A percentile compares a stretch with the other conserved stretches of the same genome.
phyloP scores from a whole-genome alignment of 2,113 vertebrate species.

The Colossoma macropomum region DNA sequence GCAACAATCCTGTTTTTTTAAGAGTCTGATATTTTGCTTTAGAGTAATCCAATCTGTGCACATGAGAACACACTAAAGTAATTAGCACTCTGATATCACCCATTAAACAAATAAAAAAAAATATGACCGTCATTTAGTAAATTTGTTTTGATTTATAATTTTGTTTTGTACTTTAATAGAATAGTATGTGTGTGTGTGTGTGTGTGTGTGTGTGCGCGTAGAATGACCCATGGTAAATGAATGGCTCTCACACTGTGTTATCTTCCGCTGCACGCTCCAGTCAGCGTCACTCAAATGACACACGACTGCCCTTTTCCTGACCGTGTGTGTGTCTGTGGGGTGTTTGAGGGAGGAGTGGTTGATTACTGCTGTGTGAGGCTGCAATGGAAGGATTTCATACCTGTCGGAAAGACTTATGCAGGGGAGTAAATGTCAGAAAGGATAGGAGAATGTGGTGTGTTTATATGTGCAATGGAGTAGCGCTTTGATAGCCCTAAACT shows the following conservation, averaged over 20 bases:
- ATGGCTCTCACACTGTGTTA: constrained; percentile 22
- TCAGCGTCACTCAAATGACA: constrained; percentile 12
- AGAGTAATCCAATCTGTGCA: background rate
- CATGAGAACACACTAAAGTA: background rate
- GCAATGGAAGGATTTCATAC: constrained; percentile 3
- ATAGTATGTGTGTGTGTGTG: constrained; percentile 3
- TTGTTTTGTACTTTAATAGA: background rate
- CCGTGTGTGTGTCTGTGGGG: background rate
- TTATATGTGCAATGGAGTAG: no score
- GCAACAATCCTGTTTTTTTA: background rate
- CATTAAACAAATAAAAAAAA: constrained; percentile 1
- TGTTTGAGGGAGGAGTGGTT: background rate
- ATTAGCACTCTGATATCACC: background rate
- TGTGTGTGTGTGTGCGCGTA: background rate
- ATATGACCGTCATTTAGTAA: background rate
- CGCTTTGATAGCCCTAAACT: no score
- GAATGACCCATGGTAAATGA: background rate
- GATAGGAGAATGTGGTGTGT: no score
- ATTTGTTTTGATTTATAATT: background rate
- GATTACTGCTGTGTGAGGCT: background rate
- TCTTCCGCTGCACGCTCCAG: background rate
- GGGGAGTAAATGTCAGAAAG: no score
- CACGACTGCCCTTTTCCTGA: constrained; percentile 8
- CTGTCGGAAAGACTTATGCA: background rate
- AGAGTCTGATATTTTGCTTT: background rate